A percentile compares a stretch with the other conserved stretches of the same genome.
These are phyloP conservation scores for Bovichtus variegatus DNA, from an alignment of 2,797 vertebrate genomes.

Conservation along the genomic window DNA sequence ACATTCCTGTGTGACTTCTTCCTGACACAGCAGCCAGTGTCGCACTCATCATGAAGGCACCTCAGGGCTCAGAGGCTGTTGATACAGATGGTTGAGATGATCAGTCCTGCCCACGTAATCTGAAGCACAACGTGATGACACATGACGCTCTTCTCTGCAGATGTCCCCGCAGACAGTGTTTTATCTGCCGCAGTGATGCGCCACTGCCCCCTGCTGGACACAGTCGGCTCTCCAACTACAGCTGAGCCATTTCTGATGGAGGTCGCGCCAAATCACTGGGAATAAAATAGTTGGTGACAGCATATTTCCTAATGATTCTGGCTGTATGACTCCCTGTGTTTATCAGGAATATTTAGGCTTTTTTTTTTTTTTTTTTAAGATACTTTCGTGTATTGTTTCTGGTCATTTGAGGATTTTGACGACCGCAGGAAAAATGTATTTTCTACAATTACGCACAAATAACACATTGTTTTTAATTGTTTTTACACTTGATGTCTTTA, in stretches of 20 bases:
- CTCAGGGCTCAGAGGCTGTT: constrained; percentile 7
- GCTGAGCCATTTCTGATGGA: not conserved
- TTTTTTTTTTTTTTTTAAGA: too few species aligned
- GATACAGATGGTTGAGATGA: constrained; percentile 21
- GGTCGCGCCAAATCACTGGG: not conserved
- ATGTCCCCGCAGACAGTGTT: not conserved
- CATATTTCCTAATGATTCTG: not conserved
- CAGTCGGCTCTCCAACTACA: not conserved
- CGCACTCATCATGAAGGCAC: not conserved
- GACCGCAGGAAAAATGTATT: not conserved
- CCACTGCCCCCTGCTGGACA: constrained; percentile 65
- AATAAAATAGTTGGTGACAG: not conserved
- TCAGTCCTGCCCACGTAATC: not conserved
- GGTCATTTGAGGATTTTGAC: not conserved
- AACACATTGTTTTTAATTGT: not conserved
- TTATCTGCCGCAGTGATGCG: not conserved
- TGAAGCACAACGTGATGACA: constrained; percentile 12
- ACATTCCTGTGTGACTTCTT: constrained; percentile 1
- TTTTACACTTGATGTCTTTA: not conserved
- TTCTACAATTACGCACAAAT: not conserved
- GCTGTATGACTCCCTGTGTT: not conserved
- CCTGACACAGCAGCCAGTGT: not conserved
- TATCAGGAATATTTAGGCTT: not conserved
- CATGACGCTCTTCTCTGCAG: not conserved
- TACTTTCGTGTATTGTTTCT: too few species aligned